Conservation (phyloP, 2,888 invertebrate species). For the Caenorhabditis drosophilae region DNA sequence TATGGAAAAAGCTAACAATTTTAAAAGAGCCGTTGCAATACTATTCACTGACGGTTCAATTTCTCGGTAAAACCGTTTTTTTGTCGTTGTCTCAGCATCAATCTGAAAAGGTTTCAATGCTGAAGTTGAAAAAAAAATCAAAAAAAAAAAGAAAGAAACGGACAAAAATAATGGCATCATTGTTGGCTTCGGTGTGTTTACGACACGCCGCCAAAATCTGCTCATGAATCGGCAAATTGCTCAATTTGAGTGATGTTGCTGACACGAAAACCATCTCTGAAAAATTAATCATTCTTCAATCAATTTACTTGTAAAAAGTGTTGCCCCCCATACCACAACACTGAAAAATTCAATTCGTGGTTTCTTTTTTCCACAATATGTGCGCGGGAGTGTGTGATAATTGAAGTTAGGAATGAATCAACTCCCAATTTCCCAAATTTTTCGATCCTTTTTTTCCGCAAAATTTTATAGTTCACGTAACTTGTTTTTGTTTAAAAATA, state of each 20-base stretch:
- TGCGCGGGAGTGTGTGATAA: too few relatives aligned
- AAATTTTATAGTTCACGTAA: too few relatives aligned
- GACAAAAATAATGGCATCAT: slow-evolving; percentile 33
- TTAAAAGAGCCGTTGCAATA: slow-evolving; percentile 21
- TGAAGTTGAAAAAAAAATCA: neutral
- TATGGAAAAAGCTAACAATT: too few relatives aligned
- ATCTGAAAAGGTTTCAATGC: slow-evolving; percentile 13
- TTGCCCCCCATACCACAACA: too few relatives aligned
- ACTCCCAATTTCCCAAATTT: too few relatives aligned
- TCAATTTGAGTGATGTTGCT: slow-evolving; percentile 19
- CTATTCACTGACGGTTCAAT: slow-evolving; percentile 31
- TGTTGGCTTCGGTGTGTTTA: slow-evolving; percentile 14
- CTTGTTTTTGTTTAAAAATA: too few relatives aligned
- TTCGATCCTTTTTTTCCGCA: too few relatives aligned
- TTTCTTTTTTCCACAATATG: too few relatives aligned
- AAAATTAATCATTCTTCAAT: too few relatives aligned
- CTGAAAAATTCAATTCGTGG: too few relatives aligned
- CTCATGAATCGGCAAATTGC: slow-evolving; percentile 26
- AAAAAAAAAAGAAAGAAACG: slow-evolving; percentile 4
- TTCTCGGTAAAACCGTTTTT: slow-evolving; percentile 22
- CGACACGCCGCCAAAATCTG: slow-evolving; percentile 20
- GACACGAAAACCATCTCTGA: slow-evolving; percentile 41
- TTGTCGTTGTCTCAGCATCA: slow-evolving; percentile 36
- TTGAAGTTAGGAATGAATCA: too few relatives aligned
- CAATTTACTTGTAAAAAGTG: too few relatives aligned